Evolutionary conservation across 2,113 vertebrate genomes (phyloP).

Genomic region (Scomber japonicus): DNA sequence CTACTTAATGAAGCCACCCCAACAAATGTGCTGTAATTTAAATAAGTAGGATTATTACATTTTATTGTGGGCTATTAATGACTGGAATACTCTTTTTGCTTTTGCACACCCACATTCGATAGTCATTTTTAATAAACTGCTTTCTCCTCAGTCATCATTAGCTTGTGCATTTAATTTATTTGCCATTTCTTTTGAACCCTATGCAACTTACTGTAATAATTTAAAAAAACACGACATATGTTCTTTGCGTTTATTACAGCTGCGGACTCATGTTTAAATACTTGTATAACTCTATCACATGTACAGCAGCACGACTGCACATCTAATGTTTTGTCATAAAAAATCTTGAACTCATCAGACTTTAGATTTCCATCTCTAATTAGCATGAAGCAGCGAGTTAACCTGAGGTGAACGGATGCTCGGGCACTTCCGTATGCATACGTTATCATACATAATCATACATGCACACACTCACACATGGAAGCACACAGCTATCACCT

Average conservation of each 20-base stretch:
- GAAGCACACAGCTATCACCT: slow-evolving; percentile 6
- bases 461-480: slow-evolving; percentile 9
- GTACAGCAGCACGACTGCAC: slow-evolving; percentile 13
- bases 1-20: too few relatives aligned
- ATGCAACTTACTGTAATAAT: too few relatives aligned
- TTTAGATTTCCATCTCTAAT: slow-evolving; percentile 75
- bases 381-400: slow-evolving; percentile 53
- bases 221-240: background rate
- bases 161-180: too few relatives aligned
- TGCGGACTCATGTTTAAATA: background rate
- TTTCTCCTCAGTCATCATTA: too few relatives aligned
- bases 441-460: slow-evolving; percentile 39
- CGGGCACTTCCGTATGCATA: slow-evolving; percentile 16
- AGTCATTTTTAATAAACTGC: too few relatives aligned
- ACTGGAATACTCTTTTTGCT: too few relatives aligned
- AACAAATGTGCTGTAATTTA: too few relatives aligned
- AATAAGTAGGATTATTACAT: too few relatives aligned
- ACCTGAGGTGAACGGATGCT: slow-evolving; percentile 49
- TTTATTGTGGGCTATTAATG: too few relatives aligned
- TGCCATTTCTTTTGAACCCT: too few relatives aligned
- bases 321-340: slow-evolving; percentile 16
- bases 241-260: background rate
- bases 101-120: too few relatives aligned
- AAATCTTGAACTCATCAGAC: slow-evolving; percentile 40
- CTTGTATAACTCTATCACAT: background rate